These are phyloP conservation scores for Lasioglossum baleicum DNA, from an alignment of 1,140 invertebrate species.

Conservation along the genomic window DNA sequence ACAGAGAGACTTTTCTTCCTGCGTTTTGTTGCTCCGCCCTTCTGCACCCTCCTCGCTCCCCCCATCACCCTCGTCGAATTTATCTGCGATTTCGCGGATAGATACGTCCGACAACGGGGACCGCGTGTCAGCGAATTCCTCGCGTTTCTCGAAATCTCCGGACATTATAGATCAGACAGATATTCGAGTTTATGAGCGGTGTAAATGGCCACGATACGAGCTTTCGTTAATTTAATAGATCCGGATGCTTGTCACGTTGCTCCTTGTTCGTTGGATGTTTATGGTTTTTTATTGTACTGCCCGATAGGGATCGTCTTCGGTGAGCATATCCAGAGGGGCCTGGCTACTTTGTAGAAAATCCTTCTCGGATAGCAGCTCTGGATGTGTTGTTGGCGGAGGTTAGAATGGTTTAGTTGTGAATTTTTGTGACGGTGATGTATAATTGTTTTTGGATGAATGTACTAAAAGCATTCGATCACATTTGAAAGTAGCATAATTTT, in stretches of 20 bases:
- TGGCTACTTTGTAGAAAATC: not conserved
- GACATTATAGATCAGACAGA: constrained; percentile 2
- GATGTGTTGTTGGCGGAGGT: too few species aligned
- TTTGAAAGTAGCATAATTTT: too few species aligned
- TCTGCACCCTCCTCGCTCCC: not conserved
- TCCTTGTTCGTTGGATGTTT: not conserved
- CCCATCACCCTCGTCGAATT: constrained; percentile 43
- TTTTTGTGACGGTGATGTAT: too few species aligned
- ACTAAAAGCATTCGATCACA: too few species aligned
- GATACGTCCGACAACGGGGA: constrained; percentile 7
- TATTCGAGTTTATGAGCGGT: not conserved
- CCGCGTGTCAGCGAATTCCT: constrained; percentile 29
- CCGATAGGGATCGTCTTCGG: too few species aligned
- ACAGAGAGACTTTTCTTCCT: constrained; percentile 49
- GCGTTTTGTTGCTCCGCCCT: constrained; percentile 18
- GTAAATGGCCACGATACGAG: not conserved
- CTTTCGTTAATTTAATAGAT: not conserved
- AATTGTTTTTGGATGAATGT: too few species aligned
- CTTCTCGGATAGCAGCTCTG: too few species aligned
- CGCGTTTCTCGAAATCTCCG: constrained; percentile 6
- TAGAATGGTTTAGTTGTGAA: too few species aligned
- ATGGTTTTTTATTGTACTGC: too few species aligned
- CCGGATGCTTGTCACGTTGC: not conserved
- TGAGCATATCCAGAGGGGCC: too few species aligned
- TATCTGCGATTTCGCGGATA: constrained; percentile 48